Conservation (phyloP, 2,888 invertebrate genomes). For the Brassicogethes aeneus region DNA sequence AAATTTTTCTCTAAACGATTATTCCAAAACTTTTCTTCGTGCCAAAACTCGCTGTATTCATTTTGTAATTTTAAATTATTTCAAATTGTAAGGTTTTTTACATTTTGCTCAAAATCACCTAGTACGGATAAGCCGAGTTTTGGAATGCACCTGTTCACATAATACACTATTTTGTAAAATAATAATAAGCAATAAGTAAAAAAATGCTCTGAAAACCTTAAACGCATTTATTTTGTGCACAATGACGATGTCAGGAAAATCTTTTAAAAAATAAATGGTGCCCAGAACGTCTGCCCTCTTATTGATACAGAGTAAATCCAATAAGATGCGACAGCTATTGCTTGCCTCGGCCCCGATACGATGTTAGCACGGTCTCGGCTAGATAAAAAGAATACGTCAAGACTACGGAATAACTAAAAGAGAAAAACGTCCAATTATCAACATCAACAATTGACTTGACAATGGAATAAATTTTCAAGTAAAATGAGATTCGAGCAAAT, state of each 20-base stretch:
- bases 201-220: constrained; percentile 14
- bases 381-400: constrained; percentile 13
- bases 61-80: too few relatives aligned
- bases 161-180: too few relatives aligned
- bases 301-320: constrained; percentile 30
- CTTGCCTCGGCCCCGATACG: constrained; percentile 5
- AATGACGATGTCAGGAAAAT: constrained; percentile 22
- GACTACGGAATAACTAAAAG: constrained; percentile 12
- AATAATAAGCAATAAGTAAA: too few relatives aligned
- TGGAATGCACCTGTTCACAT: too few relatives aligned
- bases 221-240: constrained; percentile 21
- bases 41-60: too few relatives aligned
- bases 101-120: too few relatives aligned
- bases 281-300: constrained; percentile 22
- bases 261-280: constrained; percentile 23
- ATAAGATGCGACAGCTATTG: constrained; percentile 30
- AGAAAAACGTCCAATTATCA: constrained; percentile 21
- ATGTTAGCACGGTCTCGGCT: constrained; percentile 3
- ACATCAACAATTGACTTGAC: constrained; percentile 11
- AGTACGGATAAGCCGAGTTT: too few relatives aligned
- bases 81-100: too few relatives aligned
- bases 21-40: too few relatives aligned
- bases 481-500: too few relatives aligned
- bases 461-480: not conserved
- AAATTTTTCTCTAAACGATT: too few relatives aligned